phyloP scores from a whole-genome alignment of 2,797 vertebrate species.

The Pitangus sulphuratus region DNA sequence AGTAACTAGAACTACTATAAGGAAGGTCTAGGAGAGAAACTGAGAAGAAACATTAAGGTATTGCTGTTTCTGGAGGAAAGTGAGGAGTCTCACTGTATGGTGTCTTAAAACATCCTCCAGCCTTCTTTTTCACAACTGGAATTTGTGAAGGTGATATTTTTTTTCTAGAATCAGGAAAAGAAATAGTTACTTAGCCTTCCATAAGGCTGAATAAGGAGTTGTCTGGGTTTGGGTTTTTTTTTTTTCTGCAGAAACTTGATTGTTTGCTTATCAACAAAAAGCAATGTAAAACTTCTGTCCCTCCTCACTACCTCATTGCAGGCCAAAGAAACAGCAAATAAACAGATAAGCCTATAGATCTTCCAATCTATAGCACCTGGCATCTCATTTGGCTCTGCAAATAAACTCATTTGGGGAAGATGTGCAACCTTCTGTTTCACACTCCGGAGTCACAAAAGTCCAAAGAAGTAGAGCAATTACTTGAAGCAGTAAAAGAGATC shows the following conservation, averaged over 20 bases:
- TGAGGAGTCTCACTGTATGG: background rate
- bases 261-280: background rate
- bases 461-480: background rate
- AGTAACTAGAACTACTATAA: background rate
- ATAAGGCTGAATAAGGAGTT: background rate
- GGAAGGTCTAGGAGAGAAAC: background rate
- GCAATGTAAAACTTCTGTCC: background rate
- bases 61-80: background rate
- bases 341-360: background rate
- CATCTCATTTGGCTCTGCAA: background rate
- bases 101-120: background rate
- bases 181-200: background rate
- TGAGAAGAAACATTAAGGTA: background rate
- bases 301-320: background rate
- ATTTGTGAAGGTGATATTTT: background rate
- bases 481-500: background rate
- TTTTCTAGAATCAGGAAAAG: background rate
- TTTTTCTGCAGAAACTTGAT: background rate
- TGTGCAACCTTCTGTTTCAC: background rate
- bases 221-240: fast-evolving
- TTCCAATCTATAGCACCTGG: background rate
- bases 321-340: background rate
- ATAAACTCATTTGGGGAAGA: background rate
- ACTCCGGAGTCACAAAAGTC: background rate
- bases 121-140: background rate